Evolutionary conservation across 2,113 vertebrate species (phyloP).

Genomic region (Toxostoma redivivum): DNA sequence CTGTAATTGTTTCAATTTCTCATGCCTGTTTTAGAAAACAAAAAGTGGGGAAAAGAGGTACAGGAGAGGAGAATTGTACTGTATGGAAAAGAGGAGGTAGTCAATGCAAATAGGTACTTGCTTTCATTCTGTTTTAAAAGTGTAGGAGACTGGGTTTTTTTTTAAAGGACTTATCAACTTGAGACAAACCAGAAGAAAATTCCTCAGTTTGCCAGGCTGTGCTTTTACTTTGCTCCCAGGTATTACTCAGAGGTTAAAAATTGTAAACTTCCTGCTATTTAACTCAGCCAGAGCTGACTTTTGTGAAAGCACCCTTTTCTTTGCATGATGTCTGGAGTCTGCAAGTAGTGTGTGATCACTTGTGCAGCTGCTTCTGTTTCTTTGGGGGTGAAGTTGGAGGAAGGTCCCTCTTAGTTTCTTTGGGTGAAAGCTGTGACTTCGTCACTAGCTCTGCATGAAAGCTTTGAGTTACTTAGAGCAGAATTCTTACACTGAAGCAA

Average conservation of each 20-base stretch:
- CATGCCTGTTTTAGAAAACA: not conserved
- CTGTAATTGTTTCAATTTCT: not conserved
- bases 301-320: not conserved
- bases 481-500: not conserved
- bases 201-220: not conserved
- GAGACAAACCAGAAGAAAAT: not conserved
- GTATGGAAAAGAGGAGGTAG: not conserved
- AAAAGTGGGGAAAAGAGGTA: not conserved
- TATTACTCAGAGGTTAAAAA: not conserved
- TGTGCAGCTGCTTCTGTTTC: not conserved
- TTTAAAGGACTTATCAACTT: not conserved
- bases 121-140: not conserved
- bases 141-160: not conserved
- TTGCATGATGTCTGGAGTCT: not conserved
- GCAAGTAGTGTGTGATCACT: accelerated
- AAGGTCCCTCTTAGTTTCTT: not conserved
- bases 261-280: not conserved
- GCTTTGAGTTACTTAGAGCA: not conserved
- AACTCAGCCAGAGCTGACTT: not conserved
- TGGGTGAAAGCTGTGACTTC: not conserved
- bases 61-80: not conserved
- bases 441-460: not conserved
- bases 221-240: not conserved
- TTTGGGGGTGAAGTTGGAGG: not conserved
- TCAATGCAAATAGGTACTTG: not conserved